Percentiles rank a stretch among this genome's conserved stretches.
Evolutionary conservation across 2,797 vertebrate species (phyloP).

Genomic region (Eurystomus glaucurus): DNA sequence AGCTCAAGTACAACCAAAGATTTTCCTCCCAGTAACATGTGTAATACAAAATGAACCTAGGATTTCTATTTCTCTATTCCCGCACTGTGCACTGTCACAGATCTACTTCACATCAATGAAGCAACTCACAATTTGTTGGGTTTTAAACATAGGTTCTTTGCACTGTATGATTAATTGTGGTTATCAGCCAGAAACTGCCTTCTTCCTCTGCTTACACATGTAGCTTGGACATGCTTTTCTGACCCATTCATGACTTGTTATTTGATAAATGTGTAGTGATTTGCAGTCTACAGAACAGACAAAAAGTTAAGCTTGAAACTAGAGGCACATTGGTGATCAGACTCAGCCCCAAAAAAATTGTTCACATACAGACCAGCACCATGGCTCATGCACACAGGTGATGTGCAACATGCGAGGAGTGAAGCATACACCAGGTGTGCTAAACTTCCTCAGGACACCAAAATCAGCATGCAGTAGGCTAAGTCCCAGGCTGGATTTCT

Average conservation of each 20-base stretch:
- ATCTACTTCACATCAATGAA: rapidly evolving
- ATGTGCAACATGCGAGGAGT: rapidly evolving
- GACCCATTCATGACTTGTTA: background rate
- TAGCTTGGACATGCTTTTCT: background rate
- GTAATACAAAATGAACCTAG: background rate
- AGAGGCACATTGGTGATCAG: background rate
- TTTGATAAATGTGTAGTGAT: background rate
- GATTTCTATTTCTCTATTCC: background rate
- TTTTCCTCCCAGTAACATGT: background rate
- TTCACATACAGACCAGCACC: rapidly evolving
- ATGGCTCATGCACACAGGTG: rapidly evolving
- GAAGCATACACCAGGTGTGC: background rate
- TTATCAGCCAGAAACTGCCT: background rate
- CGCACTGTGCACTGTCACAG: background rate
- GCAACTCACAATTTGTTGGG: background rate
- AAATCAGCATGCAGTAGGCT: rapidly evolving
- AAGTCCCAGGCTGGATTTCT: background rate
- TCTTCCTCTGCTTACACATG: background rate
- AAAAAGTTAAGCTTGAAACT: background rate
- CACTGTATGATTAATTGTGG: background rate
- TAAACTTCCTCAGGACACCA: background rate
- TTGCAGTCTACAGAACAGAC: background rate
- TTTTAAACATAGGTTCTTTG: background rate
- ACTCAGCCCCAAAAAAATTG: background rate
- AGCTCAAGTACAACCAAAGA: background rate